Evolutionary conservation across 92 coral and sea anemone species (phyloP).

Genomic region (Heliopora coerulea): DNA sequence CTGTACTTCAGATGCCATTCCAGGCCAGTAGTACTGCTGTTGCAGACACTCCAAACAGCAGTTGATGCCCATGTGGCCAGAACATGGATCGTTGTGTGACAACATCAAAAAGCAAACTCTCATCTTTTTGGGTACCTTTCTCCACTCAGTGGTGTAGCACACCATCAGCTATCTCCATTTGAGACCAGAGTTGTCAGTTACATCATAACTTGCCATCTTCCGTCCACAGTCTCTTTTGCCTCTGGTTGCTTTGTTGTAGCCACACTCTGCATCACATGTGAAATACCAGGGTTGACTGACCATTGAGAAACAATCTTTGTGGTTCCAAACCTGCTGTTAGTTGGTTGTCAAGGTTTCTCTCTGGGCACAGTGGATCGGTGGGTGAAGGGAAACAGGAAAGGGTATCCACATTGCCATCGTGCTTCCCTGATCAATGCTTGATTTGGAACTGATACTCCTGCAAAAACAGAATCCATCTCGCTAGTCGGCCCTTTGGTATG

Average conservation of each 20-base stretch:
- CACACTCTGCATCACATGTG: background rate
- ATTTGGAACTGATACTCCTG: slow-evolving; percentile 25
- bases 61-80: too few species aligned
- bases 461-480: slow-evolving; percentile 14
- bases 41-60: too few species aligned
- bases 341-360: background rate
- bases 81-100: slow-evolving; percentile 19
- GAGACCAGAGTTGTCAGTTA: slow-evolving; percentile 13
- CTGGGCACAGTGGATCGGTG: background rate
- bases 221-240: background rate
- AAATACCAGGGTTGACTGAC: background rate
- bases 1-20: too few species aligned
- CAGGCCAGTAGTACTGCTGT: too few species aligned
- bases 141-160: slow-evolving; percentile 8
- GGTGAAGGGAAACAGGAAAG: slow-evolving; percentile 6
- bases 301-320: slow-evolving; percentile 1
- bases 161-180: background rate
- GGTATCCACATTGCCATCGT: slow-evolving; percentile 13
- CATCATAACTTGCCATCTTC: background rate
- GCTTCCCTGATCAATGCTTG: slow-evolving; percentile 7
- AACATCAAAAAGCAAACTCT: background rate
- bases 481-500: slow-evolving; percentile 10
- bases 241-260: background rate
- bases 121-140: background rate
- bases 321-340: slow-evolving; percentile 1